Conservation (phyloP, 2,888 invertebrate species). For the Xestoiulus laeticollis region DNA sequence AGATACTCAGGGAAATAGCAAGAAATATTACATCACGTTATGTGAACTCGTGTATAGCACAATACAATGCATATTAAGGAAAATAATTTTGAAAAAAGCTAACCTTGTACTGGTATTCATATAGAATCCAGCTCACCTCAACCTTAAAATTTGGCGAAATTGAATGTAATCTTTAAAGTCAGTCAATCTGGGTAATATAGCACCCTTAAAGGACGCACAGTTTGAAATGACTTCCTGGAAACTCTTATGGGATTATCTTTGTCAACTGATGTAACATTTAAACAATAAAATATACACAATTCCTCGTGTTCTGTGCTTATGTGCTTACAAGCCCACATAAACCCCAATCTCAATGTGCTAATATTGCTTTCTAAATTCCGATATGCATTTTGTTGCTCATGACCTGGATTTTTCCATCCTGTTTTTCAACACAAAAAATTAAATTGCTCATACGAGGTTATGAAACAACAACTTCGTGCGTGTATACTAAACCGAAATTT, state of each 20-base stretch:
- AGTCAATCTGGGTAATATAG: background rate
- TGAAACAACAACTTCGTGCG: background rate
- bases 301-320: background rate
- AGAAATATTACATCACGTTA: constrained; percentile 6
- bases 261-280: background rate
- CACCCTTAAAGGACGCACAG: background rate
- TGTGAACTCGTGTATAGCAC: background rate
- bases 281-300: background rate
- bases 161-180: background rate
- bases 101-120: constrained; percentile 17
- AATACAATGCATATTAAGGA: background rate
- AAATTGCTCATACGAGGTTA: background rate
- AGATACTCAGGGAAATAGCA: background rate
- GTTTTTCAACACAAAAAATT: background rate
- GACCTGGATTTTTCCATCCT: background rate
- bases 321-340: background rate
- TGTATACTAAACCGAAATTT: background rate
- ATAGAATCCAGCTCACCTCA: background rate
- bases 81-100: background rate
- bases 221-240: background rate
- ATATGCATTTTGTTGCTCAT: background rate
- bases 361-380: constrained; percentile 35
- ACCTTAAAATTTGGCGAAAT: background rate
- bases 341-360: background rate
- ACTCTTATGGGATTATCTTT: background rate